Evolutionary conservation across 2,113 vertebrate species (phyloP).

Genomic region (Symphodus melops): DNA sequence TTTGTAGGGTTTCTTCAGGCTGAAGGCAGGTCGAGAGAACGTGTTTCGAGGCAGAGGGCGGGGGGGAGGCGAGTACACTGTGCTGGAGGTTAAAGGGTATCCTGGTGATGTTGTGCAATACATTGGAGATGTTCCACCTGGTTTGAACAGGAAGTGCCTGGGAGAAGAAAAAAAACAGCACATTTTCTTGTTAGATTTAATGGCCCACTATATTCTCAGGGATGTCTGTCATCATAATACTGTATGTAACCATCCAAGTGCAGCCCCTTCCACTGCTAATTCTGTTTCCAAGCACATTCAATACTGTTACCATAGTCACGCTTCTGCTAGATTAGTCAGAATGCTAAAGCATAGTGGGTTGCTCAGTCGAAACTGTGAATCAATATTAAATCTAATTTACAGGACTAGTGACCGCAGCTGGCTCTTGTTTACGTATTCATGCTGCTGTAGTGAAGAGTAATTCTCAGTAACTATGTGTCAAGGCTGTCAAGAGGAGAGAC

Average conservation of each 20-base stretch:
- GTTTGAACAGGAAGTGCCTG: slow-evolving; percentile 99
- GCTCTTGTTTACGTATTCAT: slow-evolving; percentile 74
- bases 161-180: slow-evolving; percentile 23
- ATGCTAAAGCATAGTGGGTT: slow-evolving; percentile 41
- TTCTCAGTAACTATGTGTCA: slow-evolving; percentile 63
- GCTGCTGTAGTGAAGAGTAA: slow-evolving; percentile 54
- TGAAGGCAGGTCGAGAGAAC: slow-evolving; percentile 96
- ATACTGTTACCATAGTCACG: slow-evolving; percentile 61
- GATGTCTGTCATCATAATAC: slow-evolving; percentile 2
- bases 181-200: background rate
- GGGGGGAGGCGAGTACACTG: slow-evolving; percentile 97
- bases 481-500: slow-evolving; percentile 47
- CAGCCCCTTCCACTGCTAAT: slow-evolving; percentile 51
- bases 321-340: slow-evolving; percentile 35
- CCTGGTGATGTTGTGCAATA: slow-evolving; percentile 97
- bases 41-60: slow-evolving; percentile 96
- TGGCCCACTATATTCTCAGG: background rate
- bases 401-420: slow-evolving; percentile 66
- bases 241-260: slow-evolving; percentile 23
- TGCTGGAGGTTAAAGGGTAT: slow-evolving; percentile 98
- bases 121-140: slow-evolving; percentile 96
- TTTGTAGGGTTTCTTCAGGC: slow-evolving; percentile 97
- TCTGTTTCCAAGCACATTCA: slow-evolving; percentile 49
- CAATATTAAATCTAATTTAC: slow-evolving; percentile 78
- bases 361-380: slow-evolving; percentile 62